These are phyloP conservation scores for Anabacerthia variegaticeps DNA, from an alignment of 2,797 vertebrate species.

Conservation along the genomic window DNA sequence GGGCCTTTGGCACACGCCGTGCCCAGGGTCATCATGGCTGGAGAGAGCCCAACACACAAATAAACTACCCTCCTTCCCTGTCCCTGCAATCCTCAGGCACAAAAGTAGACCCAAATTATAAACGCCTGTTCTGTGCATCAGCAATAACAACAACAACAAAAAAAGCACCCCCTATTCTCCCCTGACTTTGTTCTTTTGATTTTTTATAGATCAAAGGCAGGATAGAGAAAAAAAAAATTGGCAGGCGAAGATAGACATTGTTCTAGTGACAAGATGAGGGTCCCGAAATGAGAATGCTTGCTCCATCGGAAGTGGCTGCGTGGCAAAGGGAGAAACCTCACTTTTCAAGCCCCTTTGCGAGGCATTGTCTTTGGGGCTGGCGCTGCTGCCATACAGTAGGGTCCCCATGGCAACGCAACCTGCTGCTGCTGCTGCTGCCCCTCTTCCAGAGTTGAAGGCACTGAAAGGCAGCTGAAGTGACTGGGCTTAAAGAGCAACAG, in stretches of 20 bases:
- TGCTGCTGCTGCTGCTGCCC: conserved; percentile 76
- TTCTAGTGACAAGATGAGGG: conserved; percentile 88
- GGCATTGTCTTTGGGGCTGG: conserved; percentile 79
- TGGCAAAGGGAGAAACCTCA: conserved; percentile 80
- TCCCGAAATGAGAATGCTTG: conserved; percentile 82
- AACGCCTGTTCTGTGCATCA: conserved; percentile 73
- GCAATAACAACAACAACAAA: conserved; percentile 49
- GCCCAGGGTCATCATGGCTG: neutral
- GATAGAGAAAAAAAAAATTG: conserved; percentile 74
- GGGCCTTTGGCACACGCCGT: conserved; percentile 42
- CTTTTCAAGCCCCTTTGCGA: conserved; percentile 74
- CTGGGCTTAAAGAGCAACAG: conserved; percentile 84
- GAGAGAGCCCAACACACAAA: neutral
- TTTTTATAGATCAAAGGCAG: conserved; percentile 91
- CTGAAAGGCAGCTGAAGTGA: conserved; percentile 88
- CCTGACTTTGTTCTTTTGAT: conserved; percentile 88
- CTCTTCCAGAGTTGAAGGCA: conserved; percentile 86
- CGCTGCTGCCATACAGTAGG: conserved; percentile 79
- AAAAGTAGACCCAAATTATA: conserved; percentile 65
- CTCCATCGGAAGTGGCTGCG: conserved; percentile 88
- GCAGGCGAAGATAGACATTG: conserved; percentile 88
- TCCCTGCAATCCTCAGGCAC: conserved; percentile 44
- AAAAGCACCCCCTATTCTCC: conserved; percentile 70
- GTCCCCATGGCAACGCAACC: conserved; percentile 88
- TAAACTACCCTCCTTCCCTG: neutral